A percentile compares a stretch with the other conserved stretches of the same genome.
Evolutionary conservation across 2,113 vertebrate genomes (phyloP).

Genomic region (Larimichthys crocea): DNA sequence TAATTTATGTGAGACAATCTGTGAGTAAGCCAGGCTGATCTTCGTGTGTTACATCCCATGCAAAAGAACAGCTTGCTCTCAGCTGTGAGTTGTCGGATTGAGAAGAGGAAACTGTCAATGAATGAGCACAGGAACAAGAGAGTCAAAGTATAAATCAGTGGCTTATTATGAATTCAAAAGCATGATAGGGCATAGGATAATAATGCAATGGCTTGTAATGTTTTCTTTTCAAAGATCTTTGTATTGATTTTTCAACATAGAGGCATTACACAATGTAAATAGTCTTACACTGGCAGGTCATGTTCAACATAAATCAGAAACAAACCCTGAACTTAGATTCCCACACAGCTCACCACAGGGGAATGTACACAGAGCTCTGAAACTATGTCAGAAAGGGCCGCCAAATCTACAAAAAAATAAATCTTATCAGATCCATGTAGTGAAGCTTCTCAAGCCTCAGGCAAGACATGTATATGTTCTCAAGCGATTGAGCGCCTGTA

Average conservation of each 20-base stretch:
- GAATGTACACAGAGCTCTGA: not conserved
- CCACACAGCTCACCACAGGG: not conserved
- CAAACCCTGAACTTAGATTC: not conserved
- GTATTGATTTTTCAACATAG: not conserved
- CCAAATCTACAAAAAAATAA: not conserved
- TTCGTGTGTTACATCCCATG: constrained; percentile 2
- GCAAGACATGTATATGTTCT: not conserved
- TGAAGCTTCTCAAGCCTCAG: not conserved
- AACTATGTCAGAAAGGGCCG: not conserved
- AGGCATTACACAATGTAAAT: not conserved
- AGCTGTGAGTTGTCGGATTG: constrained; percentile 14
- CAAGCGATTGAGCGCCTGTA: not conserved
- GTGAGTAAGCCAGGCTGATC: constrained; percentile 19
- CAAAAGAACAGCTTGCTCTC: constrained; percentile 21
- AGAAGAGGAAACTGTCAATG: constrained; percentile 16
- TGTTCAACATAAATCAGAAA: not conserved
- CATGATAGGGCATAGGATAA: not conserved
- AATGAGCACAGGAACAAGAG: not conserved
- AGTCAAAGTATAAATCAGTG: constrained; percentile 10
- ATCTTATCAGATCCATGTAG: not conserved
- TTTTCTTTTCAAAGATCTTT: not conserved
- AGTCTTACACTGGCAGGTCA: no score
- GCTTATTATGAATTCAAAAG: not conserved
- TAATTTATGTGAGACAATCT: constrained; percentile 39
- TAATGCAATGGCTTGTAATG: not conserved